Percentiles rank a stretch among this genome's conserved stretches.
These are phyloP conservation scores for Dasysyrphus albostriatus DNA, from an alignment of 2,888 invertebrate species.

Conservation along the genomic window DNA sequence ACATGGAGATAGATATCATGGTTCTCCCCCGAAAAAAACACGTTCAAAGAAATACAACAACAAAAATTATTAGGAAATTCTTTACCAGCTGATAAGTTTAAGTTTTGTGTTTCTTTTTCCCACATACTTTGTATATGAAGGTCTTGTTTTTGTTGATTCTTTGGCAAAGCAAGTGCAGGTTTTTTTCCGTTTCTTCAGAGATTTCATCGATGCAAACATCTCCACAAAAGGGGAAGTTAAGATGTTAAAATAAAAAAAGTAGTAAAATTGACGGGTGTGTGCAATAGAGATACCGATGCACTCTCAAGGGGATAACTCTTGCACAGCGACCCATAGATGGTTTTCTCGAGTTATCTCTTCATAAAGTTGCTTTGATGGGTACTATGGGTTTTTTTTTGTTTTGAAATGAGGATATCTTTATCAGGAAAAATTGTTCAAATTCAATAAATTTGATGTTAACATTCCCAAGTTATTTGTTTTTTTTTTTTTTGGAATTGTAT, in stretches of 20 bases:
- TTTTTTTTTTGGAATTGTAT: too few species aligned
- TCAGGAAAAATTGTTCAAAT: not conserved
- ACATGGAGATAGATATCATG: conserved; percentile 20
- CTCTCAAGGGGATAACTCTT: conserved; percentile 39
- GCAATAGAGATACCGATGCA: conserved; percentile 22
- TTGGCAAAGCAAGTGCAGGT: conserved; percentile 1
- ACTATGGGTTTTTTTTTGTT: conserved; percentile 43
- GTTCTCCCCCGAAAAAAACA: conserved; percentile 10
- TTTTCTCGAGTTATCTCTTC: conserved; percentile 46
- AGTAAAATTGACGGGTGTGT: conserved; percentile 52
- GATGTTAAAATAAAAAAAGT: conserved; percentile 52
- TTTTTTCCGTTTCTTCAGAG: not conserved
- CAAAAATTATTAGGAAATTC: conserved; percentile 14
- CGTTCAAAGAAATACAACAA: not conserved
- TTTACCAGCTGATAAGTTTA: conserved; percentile 4
- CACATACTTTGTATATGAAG: not conserved
- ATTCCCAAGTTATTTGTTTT: conserved; percentile 17
- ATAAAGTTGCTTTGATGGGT: conserved; percentile 49
- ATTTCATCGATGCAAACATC: conserved; percentile 8
- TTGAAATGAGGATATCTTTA: conserved; percentile 12
- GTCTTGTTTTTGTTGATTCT: conserved; percentile 6
- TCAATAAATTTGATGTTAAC: not conserved
- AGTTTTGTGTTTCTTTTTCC: not conserved
- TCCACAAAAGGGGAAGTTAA: conserved; percentile 61
- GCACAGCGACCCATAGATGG: conserved; percentile 49